These are phyloP conservation scores for Bombus waltoni DNA, from an alignment of 1,140 invertebrate genomes.

Conservation along the genomic window DNA sequence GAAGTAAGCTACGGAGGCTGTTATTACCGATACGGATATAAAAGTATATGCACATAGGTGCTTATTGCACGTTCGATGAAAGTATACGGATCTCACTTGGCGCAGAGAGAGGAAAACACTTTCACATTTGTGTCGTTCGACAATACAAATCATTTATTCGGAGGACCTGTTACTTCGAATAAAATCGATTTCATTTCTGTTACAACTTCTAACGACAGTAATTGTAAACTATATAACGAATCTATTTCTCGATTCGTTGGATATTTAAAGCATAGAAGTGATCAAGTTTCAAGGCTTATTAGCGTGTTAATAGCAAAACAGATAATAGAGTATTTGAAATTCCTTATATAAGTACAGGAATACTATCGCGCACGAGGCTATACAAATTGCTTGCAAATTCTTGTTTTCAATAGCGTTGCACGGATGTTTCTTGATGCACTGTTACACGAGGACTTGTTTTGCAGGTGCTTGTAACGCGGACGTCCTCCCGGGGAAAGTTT, in stretches of 20 bases:
- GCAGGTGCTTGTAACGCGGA: not conserved
- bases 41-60: not conserved
- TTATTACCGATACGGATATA: not conserved
- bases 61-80: conserved; percentile 40
- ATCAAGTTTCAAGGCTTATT: not conserved
- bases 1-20: not conserved
- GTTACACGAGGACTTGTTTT: not conserved
- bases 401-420: not conserved
- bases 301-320: not conserved
- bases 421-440: not conserved
- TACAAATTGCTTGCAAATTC: not conserved
- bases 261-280: not conserved
- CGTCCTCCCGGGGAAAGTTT: conserved; percentile 14
- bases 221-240: not conserved
- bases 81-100: conserved; percentile 37
- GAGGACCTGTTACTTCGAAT: not conserved
- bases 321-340: not conserved
- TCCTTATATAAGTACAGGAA: not conserved
- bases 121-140: conserved; percentile 36
- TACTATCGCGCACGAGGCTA: not conserved
- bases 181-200: no score
- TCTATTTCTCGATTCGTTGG: not conserved
- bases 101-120: conserved; percentile 29
- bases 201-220: not conserved
- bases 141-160: not conserved